Evolutionary conservation across 1,140 invertebrate genomes (phyloP), one percentile per base, ranked within the genome.

Genomic region (Lasaia peninsularis): DNA sequence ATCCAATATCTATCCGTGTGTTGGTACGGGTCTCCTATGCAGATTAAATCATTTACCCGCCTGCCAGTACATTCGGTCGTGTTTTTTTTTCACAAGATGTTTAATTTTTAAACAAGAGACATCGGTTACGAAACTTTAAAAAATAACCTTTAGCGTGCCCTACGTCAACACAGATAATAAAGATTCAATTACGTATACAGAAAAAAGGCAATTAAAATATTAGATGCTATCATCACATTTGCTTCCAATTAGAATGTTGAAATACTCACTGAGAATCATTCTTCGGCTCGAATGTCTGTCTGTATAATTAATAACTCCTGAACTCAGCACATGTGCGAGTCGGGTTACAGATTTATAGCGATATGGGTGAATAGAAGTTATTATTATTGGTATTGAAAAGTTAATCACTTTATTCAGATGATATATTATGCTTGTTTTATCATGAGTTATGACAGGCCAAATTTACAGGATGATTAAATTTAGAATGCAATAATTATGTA

Each of bases 201-300:
- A 28, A 28, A 9, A 40, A 40, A 40, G 37, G 16, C 37, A 18
- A 40, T 40, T 40, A 40, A 40, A 40, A 28, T 40, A 40, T 40
- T 40, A 40, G 54, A 40, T n/a, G 57, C 64, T 70, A 63, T 77
- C 65, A 71, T 55, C 65, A 86, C 80, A 86, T 82, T 86, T 86
- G 83, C 79, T 84, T 66, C 79, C 75, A 84, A 86, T 86, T 86
- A 86, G 66, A 62, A 54, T 60, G 69, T 73, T 83, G 80, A 81
- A 77, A 80, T 81, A 83, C 65, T 66, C 66, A 78, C 69, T 75
- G 73, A 73, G 75, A 77, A 79, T 71, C 54, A 40, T 61, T 60
- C 54, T 31, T 64, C 44, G 67, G 63, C 62, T 75, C 73, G 74
- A 67, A 64, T 80, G 71, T 75, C 72, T 75, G 77, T 75, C 71